Evolutionary conservation across 53 echinoderm and acorn worm species (phyloP), one percentile per base, ranked within the genome.

Genomic region (Crossaster papposus): DNA sequence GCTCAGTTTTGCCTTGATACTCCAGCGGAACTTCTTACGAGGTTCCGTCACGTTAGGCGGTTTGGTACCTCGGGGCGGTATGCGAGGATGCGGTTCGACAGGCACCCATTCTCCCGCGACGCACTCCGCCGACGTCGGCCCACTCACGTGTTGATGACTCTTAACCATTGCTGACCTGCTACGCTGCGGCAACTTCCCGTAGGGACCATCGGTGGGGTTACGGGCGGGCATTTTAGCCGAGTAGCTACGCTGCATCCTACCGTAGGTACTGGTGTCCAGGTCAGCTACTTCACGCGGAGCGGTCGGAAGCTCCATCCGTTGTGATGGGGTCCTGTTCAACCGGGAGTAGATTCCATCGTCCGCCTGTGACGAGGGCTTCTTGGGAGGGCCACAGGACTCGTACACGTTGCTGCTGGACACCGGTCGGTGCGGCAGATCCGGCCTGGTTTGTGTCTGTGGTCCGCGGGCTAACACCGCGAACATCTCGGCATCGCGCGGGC

Each of bases 101-200:
- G 87, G 87, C 5, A 87, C 87, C 87, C 87, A 87, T 74, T 87
- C 87, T 1, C 76, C 36, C 9, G 87, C 87, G 14, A n/a, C 77
- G 35, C 87, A 87, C 11, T 76, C 87, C 17, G 87, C 32, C 14
- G 44, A 1, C 44, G 87, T 14, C 12, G 50, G 15, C 13, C 54
- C 34, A 14, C 55, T 37, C 31, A 31, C 70, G 44, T 44, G 5
- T 11, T 34, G 54, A 55, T 54, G 54, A 54, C 87, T 55, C 75
- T 54, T 75, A 6, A 87, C 76, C 76, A 87, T 76, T 14, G 87
- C 87, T 53, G 87, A 87, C 35, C 87, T 76, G 63, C 62, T 76
- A 22, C 76, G 87, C 34, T 75, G 76, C 34, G 75, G 87, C 0
- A 58, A 26, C 71, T 71, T 17, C 23, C 72, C 84, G 31, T 54